A percentile compares a stretch with the other conserved stretches of the same genome.
phyloP scores from a whole-genome alignment of 2,888 invertebrate species.

The Scotopteryx bipunctaria region DNA sequence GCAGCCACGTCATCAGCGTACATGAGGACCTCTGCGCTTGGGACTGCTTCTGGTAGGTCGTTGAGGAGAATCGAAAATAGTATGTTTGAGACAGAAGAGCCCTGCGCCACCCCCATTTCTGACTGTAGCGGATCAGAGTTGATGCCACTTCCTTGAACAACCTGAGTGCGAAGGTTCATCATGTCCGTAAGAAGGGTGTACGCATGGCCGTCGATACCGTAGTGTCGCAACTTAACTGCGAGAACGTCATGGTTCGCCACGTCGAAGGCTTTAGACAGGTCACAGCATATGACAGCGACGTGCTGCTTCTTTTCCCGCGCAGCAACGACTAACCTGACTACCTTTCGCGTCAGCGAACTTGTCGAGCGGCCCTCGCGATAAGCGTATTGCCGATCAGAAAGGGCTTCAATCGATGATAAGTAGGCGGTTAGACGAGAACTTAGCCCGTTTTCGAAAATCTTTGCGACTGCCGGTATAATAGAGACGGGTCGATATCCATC shows the following conservation, averaged over 20 bases:
- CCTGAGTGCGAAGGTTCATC: background rate
- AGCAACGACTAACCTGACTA: background rate
- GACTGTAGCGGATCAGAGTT: background rate
- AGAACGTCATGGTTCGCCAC: slow-evolving; percentile 4
- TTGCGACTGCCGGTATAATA: slow-evolving; percentile 18
- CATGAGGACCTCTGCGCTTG: too few relatives aligned
- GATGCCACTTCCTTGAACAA: background rate
- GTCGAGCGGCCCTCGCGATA: too few relatives aligned
- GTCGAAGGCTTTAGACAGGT: slow-evolving; percentile 12
- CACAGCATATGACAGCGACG: slow-evolving; percentile 7
- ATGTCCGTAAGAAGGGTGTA: background rate
- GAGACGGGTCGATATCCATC: slow-evolving; percentile 19
- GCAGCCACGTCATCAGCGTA: too few relatives aligned
- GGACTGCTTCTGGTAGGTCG: too few relatives aligned
- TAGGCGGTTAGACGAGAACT: background rate
- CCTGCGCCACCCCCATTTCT: slow-evolving; percentile 10
- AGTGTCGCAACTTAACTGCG: background rate
- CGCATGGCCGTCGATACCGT: background rate
- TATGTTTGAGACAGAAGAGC: too few relatives aligned
- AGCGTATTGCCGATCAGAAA: background rate
- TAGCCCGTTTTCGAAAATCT: slow-evolving; percentile 17
- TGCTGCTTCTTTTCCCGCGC: slow-evolving; percentile 1
- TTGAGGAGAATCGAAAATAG: too few relatives aligned
- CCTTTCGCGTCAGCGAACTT: slow-evolving; percentile 7
- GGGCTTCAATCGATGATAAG: background rate